Percentiles rank a stretch among this genome's conserved stretches.
phyloP scores from a whole-genome alignment of 2,888 invertebrate genomes.

The Philereme transversata region DNA sequence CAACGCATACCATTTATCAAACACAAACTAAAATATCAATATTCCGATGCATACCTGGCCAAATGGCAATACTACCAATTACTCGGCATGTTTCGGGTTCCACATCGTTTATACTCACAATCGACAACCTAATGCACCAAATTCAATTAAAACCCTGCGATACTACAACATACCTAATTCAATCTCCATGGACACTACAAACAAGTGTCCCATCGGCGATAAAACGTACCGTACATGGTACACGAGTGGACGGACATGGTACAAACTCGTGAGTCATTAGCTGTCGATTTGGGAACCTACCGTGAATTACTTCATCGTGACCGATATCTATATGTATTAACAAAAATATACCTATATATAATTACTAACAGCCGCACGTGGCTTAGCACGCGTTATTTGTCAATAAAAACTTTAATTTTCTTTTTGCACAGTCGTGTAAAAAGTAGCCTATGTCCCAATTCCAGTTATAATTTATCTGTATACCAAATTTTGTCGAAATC shows the following conservation, averaged over 20 bases:
- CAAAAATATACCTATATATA: no score
- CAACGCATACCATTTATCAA: no score
- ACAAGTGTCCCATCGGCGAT: conserved; percentile 54
- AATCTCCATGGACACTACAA: conserved; percentile 54
- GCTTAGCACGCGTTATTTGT: no score
- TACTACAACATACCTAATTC: conserved; percentile 49
- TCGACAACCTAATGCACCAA: conserved; percentile 39
- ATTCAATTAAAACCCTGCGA: conserved; percentile 46
- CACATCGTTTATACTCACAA: conserved; percentile 12
- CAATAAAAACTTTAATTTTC: no score
- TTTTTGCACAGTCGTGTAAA: no score
- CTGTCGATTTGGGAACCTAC: no score
- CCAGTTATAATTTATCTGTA: no score
- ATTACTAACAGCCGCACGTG: no score
- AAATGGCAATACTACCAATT: conserved; percentile 9
- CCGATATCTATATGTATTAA: no score
- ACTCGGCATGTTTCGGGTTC: conserved; percentile 14
- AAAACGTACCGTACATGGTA: conserved; percentile 48
- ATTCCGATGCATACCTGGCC: neutral
- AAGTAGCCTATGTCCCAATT: no score
- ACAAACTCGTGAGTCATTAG: conserved; percentile 10
- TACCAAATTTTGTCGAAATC: no score
- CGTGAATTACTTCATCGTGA: no score
- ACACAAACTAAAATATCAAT: neutral
- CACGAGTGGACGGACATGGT: conserved; percentile 30